phyloP scores from a whole-genome alignment of 2,113 vertebrate species.

The Orycteropus afer region DNA sequence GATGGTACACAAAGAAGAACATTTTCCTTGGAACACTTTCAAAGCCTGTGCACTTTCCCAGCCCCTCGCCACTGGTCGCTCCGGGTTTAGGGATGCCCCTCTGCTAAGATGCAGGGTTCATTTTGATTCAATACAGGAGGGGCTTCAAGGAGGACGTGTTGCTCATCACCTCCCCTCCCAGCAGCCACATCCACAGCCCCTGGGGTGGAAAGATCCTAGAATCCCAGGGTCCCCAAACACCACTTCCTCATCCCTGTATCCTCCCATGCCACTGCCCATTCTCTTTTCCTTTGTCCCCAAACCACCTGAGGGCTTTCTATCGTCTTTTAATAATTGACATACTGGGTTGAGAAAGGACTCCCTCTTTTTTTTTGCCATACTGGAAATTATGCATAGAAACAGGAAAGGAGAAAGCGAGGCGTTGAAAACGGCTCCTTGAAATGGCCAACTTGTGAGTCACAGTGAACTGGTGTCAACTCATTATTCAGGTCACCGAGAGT shows the following conservation, averaged over 20 bases:
- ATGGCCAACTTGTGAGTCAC: slow-evolving; percentile 19
- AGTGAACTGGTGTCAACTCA: slow-evolving; percentile 33
- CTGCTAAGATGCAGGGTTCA: background rate
- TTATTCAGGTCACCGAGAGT: slow-evolving; percentile 61
- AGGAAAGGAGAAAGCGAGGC: background rate
- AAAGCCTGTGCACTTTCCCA: background rate
- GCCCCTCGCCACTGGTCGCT: background rate
- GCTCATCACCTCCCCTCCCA: fast-evolving
- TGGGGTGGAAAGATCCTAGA: background rate
- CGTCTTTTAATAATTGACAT: background rate
- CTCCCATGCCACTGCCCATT: background rate
- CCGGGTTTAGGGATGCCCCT: background rate
- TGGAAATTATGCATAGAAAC: slow-evolving; percentile 20
- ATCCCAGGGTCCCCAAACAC: too few relatives aligned
- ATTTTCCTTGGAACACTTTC: background rate
- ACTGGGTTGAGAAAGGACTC: background rate
- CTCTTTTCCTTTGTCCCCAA: background rate
- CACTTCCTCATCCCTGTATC: background rate
- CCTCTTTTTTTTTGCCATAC: background rate
- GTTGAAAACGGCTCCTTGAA: background rate
- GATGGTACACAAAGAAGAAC: background rate
- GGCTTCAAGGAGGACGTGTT: background rate
- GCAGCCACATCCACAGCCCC: background rate
- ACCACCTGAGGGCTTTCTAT: background rate
- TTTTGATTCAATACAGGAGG: background rate